Conservation (phyloP, 2,113 vertebrate species). For the Cynocephalus volans region DNA sequence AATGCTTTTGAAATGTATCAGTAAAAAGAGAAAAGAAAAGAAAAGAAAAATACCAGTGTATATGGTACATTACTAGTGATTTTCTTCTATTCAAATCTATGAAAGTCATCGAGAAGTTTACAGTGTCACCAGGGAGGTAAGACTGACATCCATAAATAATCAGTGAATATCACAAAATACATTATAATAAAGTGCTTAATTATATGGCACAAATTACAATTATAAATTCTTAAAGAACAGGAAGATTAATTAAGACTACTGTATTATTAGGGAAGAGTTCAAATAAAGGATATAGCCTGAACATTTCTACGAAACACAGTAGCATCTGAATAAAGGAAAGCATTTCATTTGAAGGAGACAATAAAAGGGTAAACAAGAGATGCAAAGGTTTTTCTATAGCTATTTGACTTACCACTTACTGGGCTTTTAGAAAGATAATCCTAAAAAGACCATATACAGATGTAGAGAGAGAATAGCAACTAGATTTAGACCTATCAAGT, state of each 20-base stretch:
- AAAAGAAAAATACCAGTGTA: too few species aligned
- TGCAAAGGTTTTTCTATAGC: not conserved
- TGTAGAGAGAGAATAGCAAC: not conserved
- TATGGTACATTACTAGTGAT: not conserved
- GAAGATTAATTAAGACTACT: conserved; percentile 44
- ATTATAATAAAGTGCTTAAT: not conserved
- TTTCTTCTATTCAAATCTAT: not conserved
- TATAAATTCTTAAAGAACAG: conserved; percentile 40
- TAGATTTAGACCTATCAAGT: not conserved
- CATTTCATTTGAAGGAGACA: conserved; percentile 15
- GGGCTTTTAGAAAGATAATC: not conserved
- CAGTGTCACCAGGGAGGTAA: not conserved
- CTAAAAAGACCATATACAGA: not conserved
- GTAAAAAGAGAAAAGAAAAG: not conserved
- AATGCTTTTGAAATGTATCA: not conserved
- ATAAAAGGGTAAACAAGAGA: not conserved
- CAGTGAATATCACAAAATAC: not conserved
- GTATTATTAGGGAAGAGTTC: conserved; percentile 49
- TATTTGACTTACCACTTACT: not conserved
- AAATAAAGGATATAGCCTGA: not conserved
- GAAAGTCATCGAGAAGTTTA: not conserved
- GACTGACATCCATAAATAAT: not conserved
- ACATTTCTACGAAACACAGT: conserved; percentile 28
- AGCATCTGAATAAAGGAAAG: not conserved
- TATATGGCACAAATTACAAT: not conserved